These are phyloP conservation scores for Bergia puertoricense DNA, from an alignment of 92 coral and sea anemone species.

Conservation along the genomic window DNA sequence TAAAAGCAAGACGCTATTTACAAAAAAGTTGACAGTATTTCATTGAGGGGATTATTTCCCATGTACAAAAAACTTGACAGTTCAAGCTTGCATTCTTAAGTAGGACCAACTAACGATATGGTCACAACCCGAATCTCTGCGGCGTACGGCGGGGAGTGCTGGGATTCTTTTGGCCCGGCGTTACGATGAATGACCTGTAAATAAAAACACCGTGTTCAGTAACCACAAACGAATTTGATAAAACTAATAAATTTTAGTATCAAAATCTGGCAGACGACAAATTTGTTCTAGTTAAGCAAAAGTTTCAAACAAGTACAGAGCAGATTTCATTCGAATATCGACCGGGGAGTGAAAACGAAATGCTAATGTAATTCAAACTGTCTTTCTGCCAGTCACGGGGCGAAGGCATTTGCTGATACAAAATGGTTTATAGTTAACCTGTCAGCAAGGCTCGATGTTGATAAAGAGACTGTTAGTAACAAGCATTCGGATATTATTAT, in stretches of 20 bases:
- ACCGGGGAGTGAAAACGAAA: background rate
- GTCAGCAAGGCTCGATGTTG: too few species aligned
- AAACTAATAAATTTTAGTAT: too few species aligned
- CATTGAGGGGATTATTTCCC: background rate
- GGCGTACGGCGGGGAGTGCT: conserved; percentile 98
- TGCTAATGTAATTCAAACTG: background rate
- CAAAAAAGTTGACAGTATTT: background rate
- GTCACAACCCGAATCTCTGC: conserved; percentile 83
- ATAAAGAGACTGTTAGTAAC: too few species aligned
- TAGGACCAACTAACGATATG: background rate
- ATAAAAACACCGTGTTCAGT: background rate
- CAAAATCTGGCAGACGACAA: too few species aligned
- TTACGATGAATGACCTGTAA: conserved; percentile 76
- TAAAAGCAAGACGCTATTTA: background rate
- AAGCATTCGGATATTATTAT: too few species aligned
- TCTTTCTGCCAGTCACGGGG: background rate
- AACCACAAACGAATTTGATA: background rate
- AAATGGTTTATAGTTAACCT: too few species aligned
- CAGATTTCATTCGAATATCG: background rate
- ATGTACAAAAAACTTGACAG: too few species aligned
- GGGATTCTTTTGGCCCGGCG: conserved; percentile 90
- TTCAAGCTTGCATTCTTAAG: background rate
- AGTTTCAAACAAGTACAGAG: background rate
- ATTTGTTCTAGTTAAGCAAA: background rate
- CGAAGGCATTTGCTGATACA: background rate